Evolutionary conservation across 2,797 vertebrate genomes (phyloP).

Genomic region (Anolis apletophallus): DNA sequence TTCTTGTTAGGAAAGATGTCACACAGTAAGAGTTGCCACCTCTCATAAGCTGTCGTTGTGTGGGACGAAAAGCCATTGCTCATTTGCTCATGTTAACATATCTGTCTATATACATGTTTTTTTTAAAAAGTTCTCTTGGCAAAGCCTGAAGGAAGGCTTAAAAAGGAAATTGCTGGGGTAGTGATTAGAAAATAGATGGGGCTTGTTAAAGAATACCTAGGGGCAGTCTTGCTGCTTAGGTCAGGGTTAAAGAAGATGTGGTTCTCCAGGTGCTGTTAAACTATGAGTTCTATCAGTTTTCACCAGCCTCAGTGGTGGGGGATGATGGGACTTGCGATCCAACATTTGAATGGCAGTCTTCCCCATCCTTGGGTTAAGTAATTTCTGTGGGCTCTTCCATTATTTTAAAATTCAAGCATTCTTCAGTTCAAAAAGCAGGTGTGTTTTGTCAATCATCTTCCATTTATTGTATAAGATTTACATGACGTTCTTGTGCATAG

Average conservation of each 20-base stretch:
- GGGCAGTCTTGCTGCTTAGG: not conserved
- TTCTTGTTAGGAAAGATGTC: not conserved
- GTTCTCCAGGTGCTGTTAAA: not conserved
- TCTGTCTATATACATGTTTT: constrained; percentile 1
- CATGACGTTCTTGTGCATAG: not conserved
- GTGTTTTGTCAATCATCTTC: too few species aligned
- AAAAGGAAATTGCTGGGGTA: not conserved
- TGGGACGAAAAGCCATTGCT: not conserved
- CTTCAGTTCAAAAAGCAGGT: not conserved
- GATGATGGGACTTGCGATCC: not conserved
- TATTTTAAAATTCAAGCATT: not conserved
- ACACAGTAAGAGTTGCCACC: not conserved
- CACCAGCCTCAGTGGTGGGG: not conserved
- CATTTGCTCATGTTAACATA: constrained; percentile 1
- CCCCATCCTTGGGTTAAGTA: not conserved
- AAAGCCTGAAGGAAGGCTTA: not conserved
- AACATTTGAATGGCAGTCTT: not conserved
- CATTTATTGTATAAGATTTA: not conserved
- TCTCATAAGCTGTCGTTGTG: not conserved
- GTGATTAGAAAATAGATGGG: not conserved
- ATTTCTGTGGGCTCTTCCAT: not conserved
- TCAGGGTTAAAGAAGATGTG: not conserved
- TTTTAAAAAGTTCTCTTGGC: not conserved
- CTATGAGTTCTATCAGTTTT: not conserved
- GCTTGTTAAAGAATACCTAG: not conserved